These are phyloP conservation scores for Rhombomys opimus DNA, from an alignment of 2,113 vertebrate genomes.

Conservation along the genomic window DNA sequence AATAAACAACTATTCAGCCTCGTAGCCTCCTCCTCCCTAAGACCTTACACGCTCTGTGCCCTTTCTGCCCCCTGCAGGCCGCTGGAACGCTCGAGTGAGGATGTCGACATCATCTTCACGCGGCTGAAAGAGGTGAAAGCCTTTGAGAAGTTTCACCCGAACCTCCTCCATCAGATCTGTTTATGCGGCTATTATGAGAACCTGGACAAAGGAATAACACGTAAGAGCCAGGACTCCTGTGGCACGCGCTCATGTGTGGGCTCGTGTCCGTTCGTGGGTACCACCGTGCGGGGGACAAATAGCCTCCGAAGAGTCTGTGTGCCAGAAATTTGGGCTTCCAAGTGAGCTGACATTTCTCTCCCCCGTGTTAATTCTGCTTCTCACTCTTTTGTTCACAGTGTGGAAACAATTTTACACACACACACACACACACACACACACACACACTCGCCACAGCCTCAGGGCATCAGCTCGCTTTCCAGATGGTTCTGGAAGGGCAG, in stretches of 20 bases:
- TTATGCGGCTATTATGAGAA: conserved; percentile 96
- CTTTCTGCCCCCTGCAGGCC: conserved; percentile 88
- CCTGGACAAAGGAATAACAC: conserved; percentile 96
- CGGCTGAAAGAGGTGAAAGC: conserved; percentile 95
- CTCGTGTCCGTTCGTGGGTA: neutral
- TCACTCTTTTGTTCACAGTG: neutral
- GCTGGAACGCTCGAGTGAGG: conserved; percentile 95
- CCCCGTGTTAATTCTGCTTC: neutral
- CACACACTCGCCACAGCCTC: neutral
- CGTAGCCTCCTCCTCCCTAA: neutral
- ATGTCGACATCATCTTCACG: conserved; percentile 97
- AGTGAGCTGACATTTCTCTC: neutral
- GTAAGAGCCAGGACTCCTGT: conserved; percentile 87
- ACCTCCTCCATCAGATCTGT: conserved; percentile 97
- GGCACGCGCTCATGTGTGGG: neutral
- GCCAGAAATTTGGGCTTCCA: neutral
- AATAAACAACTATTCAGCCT: neutral
- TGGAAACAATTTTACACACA: neutral
- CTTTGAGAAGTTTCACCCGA: conserved; percentile 96
- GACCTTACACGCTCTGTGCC: neutral
- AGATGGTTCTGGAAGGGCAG: conserved; percentile 8
- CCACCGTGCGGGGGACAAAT: neutral
- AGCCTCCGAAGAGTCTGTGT: neutral
- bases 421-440: no score
- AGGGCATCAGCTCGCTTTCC: neutral